Conservation (phyloP, 2,113 vertebrate genomes). For the Nymphicus hollandicus region DNA sequence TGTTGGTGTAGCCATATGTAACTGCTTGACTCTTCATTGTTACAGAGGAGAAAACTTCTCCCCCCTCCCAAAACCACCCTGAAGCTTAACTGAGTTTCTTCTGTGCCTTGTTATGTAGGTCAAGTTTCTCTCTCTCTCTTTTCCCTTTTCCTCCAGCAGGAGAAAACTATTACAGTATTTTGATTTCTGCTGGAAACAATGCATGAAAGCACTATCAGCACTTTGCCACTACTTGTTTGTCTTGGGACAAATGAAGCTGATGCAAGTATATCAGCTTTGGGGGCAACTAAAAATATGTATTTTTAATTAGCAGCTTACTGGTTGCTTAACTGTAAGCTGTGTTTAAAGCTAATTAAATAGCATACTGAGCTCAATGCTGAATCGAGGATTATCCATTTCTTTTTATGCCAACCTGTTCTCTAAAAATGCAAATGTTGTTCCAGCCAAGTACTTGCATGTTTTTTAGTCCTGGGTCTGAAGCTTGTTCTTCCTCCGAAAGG, state of each 20-base stretch:
- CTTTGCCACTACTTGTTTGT: slow-evolving; percentile 13
- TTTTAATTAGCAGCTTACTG: background rate
- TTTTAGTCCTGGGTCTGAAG: background rate
- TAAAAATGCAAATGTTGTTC: background rate
- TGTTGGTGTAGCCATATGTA: background rate
- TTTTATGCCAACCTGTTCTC: background rate
- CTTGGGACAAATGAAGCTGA: background rate
- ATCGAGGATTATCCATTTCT: background rate
- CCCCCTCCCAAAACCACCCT: background rate
- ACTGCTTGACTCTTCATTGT: slow-evolving; percentile 5
- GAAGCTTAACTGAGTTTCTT: slow-evolving; percentile 39
- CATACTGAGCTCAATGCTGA: background rate
- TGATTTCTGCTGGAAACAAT: slow-evolving; percentile 49
- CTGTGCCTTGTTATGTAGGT: slow-evolving; percentile 47
- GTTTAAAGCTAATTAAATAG: background rate
- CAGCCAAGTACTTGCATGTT: background rate
- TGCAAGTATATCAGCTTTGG: background rate
- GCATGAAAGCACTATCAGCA: slow-evolving; percentile 3
- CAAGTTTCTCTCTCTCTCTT: background rate
- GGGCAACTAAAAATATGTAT: background rate
- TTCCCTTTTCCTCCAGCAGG: background rate
- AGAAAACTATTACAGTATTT: slow-evolving; percentile 45
- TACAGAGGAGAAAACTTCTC: background rate
- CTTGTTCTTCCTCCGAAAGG: background rate
- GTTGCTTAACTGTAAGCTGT: background rate